Percentiles rank a stretch among this genome's conserved stretches.
These are phyloP conservation scores for Peromyscus nudipes DNA, from an alignment of 2,797 vertebrate genomes.

Conservation along the genomic window DNA sequence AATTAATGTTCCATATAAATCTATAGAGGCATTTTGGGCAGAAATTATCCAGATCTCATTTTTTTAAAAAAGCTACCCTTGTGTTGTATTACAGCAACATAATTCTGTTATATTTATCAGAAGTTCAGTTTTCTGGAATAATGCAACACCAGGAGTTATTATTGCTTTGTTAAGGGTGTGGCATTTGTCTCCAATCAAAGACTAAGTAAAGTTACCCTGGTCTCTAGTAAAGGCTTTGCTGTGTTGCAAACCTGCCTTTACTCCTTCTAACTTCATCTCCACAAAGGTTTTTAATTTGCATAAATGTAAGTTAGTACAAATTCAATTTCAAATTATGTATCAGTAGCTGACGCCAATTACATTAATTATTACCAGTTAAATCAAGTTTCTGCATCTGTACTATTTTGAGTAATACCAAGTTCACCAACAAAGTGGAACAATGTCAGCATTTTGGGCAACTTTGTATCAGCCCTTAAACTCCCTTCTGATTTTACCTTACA, in stretches of 20 bases:
- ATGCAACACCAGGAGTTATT: background rate
- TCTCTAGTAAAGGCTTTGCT: background rate
- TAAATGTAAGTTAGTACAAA: background rate
- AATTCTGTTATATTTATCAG: background rate
- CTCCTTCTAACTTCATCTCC: background rate
- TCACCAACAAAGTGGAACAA: background rate
- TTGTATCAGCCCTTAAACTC: background rate
- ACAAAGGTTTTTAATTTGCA: background rate
- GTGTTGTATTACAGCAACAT: background rate
- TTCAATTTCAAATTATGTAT: background rate
- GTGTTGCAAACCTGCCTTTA: background rate
- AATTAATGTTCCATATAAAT: background rate
- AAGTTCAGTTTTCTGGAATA: background rate
- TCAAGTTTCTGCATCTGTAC: background rate
- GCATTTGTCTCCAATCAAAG: background rate
- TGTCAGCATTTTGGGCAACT: background rate
- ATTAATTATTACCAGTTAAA: background rate
- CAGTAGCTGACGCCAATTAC: background rate
- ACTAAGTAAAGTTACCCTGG: background rate
- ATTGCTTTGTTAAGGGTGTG: background rate
- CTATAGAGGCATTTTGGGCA: conserved; percentile 5
- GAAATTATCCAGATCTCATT: conserved; percentile 30
- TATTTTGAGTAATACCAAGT: background rate
- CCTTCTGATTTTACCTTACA: background rate
- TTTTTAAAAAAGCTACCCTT: background rate